Percentiles rank a stretch among this genome's conserved stretches.
phyloP scores from a whole-genome alignment of 37 sponge, comb jelly and placozoan species.

The Aplysina aerophoba region DNA sequence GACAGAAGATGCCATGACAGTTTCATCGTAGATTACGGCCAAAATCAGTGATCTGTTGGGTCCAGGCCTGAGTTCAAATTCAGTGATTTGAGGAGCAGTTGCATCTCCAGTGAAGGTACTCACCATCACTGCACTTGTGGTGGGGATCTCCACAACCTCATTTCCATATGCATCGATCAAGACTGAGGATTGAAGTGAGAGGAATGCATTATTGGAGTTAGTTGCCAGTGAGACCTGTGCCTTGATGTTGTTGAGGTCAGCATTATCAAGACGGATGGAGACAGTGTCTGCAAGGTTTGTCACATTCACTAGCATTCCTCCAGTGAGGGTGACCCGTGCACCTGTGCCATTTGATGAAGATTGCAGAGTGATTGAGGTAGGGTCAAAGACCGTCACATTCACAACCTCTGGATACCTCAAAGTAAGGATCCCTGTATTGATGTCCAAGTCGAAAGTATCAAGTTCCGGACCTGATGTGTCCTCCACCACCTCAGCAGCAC shows the following conservation, averaged over 20 bases:
- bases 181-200: conserved; percentile 43
- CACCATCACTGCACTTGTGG: conserved; percentile 54
- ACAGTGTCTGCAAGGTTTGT: conserved; percentile 23
- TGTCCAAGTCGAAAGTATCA: conserved; percentile 69
- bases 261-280: conserved; percentile 28
- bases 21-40: conserved; percentile 65
- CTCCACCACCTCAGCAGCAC: conserved; percentile 31
- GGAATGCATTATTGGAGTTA: conserved; percentile 55
- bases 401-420: conserved; percentile 77
- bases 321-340: conserved; percentile 49
- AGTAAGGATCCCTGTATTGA: conserved; percentile 75
- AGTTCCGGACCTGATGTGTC: conserved; percentile 80
- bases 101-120: conserved; percentile 49
- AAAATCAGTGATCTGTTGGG: conserved; percentile 49
- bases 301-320: conserved; percentile 50
- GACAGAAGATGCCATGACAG: conserved; percentile 70
- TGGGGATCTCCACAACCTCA: conserved; percentile 41
- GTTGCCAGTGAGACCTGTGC: conserved; percentile 60
- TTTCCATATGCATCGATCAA: conserved; percentile 68
- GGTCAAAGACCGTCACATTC: conserved; percentile 52
- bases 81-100: conserved; percentile 49
- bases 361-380: conserved; percentile 66
- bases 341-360: conserved; percentile 34
- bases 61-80: conserved; percentile 72
- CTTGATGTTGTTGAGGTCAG: conserved; percentile 77